Percentiles rank a stretch among this genome's conserved stretches.
Evolutionary conservation across 1,140 invertebrate genomes (phyloP).

Genomic region (Nasonia giraulti): DNA sequence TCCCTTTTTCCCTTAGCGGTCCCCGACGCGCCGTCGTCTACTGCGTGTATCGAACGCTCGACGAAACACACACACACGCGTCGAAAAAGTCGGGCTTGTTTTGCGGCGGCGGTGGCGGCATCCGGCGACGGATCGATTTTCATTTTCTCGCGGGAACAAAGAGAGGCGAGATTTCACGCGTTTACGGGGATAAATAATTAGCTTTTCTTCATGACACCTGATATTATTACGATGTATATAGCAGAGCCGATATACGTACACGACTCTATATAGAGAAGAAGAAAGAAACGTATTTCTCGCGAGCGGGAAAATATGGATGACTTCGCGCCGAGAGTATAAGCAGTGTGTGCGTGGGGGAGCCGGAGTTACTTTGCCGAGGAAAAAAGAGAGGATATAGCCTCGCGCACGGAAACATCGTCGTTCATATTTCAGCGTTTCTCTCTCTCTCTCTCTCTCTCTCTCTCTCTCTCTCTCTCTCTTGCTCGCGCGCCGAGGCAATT

Average conservation of each 20-base stretch:
- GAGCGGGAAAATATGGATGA: not conserved
- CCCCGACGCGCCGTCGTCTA: not conserved
- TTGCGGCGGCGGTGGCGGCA: constrained; percentile 13
- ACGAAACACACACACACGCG: not conserved
- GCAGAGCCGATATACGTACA: not conserved
- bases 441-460: not conserved
- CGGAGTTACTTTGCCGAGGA: not conserved
- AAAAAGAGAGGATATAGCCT: not conserved
- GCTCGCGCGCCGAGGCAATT: constrained; percentile 3
- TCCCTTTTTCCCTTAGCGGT: not conserved
- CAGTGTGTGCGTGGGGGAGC: not conserved
- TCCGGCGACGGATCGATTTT: constrained; percentile 36
- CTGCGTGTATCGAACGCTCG: constrained; percentile 3
- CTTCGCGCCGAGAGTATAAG: not conserved
- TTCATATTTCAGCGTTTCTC: constrained; percentile 37
- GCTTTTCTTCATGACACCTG: not conserved
- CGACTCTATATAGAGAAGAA: not conserved
- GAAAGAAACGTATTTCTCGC: not conserved
- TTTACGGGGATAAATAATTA: not conserved
- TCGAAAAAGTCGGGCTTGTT: constrained; percentile 17
- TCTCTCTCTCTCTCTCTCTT: not conserved
- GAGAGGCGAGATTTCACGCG: not conserved
- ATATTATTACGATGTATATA: not conserved
- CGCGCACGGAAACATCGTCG: constrained; percentile 26
- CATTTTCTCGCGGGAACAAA: constrained; percentile 29